phyloP scores from a whole-genome alignment of 1,140 invertebrate genomes.

The Apis mellifera region DNA sequence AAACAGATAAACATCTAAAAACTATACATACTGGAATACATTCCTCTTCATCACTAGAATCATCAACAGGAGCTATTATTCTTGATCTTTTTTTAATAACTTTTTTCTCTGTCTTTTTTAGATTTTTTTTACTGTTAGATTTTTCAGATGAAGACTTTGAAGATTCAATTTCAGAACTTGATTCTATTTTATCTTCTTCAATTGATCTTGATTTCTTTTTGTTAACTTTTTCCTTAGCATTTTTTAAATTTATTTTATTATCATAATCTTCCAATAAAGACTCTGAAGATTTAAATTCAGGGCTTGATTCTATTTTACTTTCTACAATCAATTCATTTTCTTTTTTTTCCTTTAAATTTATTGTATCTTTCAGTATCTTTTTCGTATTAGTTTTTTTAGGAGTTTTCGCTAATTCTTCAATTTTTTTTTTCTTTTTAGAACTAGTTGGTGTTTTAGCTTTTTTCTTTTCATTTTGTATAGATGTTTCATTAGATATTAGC shows the following conservation, averaged over 20 bases:
- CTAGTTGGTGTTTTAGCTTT: slow-evolving; percentile 23
- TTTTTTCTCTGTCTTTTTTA: slow-evolving; percentile 3
- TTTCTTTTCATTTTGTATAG: slow-evolving; percentile 41
- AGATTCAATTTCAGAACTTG: not conserved
- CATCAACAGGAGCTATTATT: slow-evolving; percentile 61
- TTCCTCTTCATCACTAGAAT: slow-evolving; percentile 73
- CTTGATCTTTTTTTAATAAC: slow-evolving; percentile 49
- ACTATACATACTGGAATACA: slow-evolving; percentile 63
- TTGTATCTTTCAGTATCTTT: not conserved
- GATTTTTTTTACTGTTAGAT: not conserved
- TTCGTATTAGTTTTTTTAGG: not conserved
- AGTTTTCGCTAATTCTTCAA: not conserved
- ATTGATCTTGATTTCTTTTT: slow-evolving; percentile 62
- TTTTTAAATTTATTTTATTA: not conserved
- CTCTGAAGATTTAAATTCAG: not conserved
- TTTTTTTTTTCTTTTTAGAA: slow-evolving; percentile 39
- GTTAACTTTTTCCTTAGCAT: slow-evolving; percentile 10
- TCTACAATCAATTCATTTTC: not conserved
- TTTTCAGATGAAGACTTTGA: slow-evolving; percentile 17
- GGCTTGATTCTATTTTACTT: not conserved
- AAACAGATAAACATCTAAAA: not conserved
- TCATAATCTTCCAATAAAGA: not conserved
- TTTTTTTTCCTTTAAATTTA: not conserved
- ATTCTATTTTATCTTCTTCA: not conserved
- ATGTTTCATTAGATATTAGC: not conserved